Evolutionary conservation across 2,797 vertebrate genomes (phyloP), one percentile per base, ranked within the genome.

Genomic region (Gobionotothen gibberifrons): DNA sequence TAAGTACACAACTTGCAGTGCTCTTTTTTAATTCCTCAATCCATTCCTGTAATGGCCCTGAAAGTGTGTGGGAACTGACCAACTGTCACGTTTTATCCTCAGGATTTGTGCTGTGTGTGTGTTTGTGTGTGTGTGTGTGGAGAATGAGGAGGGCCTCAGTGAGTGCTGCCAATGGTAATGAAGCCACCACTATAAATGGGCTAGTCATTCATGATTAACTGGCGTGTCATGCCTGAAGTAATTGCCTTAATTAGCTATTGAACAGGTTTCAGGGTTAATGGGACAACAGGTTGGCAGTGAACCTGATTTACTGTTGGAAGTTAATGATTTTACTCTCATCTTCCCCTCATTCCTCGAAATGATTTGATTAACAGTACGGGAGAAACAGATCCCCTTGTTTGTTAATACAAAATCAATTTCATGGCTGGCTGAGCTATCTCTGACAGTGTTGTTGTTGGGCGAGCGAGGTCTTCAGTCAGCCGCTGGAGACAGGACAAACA

Each of bases 321-420:
- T 94, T 97, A 97, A 98, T 96, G 96, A 96, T 97, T 96, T 97
- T 94, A 93, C 96, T 96, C 96, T 96, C 96, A 95, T 96, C 95
- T 95, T 95, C 93, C 91, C 89, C 93, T 93, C 95, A 92, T 96
- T 96, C 96, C 95, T 95, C 86, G 94, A 96, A 97, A 96, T 98
- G 94, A 97, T 97, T 97, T 98, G 96, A 96, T 96, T 97, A 97
- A 95, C 94, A 94, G 95, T 95, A 89, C 72, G 93, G 94, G 95
- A 92, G 93, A 95, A 97, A 96, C 94, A 95, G 95, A 97, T 92
- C 91, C 87, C 84, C 89, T 91, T 97, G 97, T 96, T 97, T 98
- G 96, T 97, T 97, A 96, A 97, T 97, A 97, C 96, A 97, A 97
- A 98, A 97, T 97, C 97, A 97, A 99, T 98, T 98, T 98, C 97